Evolutionary conservation across 64 coral and sea anemone genomes (phyloP).

Genomic region (Pachyseris speciosa): DNA sequence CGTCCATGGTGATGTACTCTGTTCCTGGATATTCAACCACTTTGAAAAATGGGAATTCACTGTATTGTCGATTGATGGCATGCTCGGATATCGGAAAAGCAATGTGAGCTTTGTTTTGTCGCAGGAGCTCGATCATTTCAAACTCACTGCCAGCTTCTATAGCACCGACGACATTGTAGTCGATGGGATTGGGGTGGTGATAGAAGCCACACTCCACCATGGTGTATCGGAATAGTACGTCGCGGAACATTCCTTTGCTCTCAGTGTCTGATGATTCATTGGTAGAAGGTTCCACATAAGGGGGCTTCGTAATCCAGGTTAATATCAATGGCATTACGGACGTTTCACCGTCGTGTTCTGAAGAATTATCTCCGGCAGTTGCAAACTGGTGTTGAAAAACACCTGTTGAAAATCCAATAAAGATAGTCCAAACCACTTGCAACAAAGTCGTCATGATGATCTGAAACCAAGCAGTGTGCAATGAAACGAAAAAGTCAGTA

Average conservation of each 20-base stretch:
- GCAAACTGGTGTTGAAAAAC: not conserved
- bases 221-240: not conserved
- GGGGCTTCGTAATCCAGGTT: not conserved
- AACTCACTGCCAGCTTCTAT: not conserved
- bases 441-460: no score
- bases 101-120: not conserved
- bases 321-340: not conserved
- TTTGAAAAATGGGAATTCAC: slow-evolving; percentile 5
- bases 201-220: not conserved
- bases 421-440: no score
- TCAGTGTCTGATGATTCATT: not conserved
- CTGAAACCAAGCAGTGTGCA: no score
- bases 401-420: not conserved
- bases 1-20: not conserved
- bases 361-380: not conserved
- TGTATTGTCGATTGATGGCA: not conserved
- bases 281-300: not conserved
- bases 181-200: no score
- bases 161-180: no score
- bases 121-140: not conserved
- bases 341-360: not conserved
- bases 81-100: not conserved
- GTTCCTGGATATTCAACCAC: not conserved
- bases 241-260: not conserved
- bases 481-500: no score